These are phyloP conservation scores for Agriopis aurantiaria DNA, from an alignment of 2,888 invertebrate species.

Conservation along the genomic window DNA sequence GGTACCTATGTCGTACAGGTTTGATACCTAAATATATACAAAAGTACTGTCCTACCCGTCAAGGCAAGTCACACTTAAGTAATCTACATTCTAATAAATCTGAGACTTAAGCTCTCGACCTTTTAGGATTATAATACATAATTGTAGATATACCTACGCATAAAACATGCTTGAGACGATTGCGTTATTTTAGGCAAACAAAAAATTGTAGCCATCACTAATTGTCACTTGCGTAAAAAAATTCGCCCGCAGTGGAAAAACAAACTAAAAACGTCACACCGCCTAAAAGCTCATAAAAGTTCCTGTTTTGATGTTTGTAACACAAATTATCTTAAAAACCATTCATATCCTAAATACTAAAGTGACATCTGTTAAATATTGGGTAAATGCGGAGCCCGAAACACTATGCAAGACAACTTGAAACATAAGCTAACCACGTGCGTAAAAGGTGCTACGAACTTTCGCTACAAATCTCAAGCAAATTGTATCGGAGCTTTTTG, in stretches of 20 bases:
- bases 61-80: not conserved
- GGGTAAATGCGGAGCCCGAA: not conserved
- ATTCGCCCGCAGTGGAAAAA: constrained; percentile 46
- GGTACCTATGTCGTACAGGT: no score
- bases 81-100: constrained; percentile 1
- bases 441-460: not conserved
- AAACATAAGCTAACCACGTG: not conserved
- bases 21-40: no score
- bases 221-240: not conserved
- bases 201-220: no score
- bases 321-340: not conserved
- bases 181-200: no score
- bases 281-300: constrained; percentile 52
- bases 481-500: constrained; percentile 23
- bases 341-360: not conserved
- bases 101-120: not conserved
- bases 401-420: constrained; percentile 8
- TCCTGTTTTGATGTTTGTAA: constrained; percentile 20
- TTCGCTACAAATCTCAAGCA: constrained; percentile 4
- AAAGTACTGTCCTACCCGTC: no score
- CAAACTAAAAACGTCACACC: constrained; percentile 54
- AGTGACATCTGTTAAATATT: constrained; percentile 23
- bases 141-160: not conserved
- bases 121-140: not conserved
- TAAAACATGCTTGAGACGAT: not conserved